These are phyloP conservation scores for Rhimphoctona megacephalus DNA, from an alignment of 2,888 invertebrate species.

Conservation along the genomic window DNA sequence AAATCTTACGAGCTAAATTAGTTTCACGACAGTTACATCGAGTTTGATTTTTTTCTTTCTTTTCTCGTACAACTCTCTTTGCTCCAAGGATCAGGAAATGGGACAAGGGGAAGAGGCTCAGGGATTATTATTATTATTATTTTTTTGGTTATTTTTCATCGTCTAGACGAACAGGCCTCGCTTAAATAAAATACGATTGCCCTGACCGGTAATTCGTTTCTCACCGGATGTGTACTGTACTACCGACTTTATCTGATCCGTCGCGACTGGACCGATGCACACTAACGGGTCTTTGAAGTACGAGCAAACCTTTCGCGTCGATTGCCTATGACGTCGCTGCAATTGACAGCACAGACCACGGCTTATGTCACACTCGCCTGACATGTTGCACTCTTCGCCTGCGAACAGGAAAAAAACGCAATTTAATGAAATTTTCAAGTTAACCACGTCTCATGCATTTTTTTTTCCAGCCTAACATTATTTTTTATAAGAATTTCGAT, in stretches of 20 bases:
- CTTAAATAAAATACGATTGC: conserved; percentile 81
- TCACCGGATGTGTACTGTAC: conserved; percentile 94
- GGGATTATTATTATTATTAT: neutral
- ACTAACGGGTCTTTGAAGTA: conserved; percentile 96
- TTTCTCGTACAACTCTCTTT: conserved; percentile 20
- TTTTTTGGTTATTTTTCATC: conserved; percentile 19
- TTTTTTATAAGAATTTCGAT: neutral
- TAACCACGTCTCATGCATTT: neutral
- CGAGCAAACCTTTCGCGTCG: conserved; percentile 94
- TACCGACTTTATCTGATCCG: conserved; percentile 89
- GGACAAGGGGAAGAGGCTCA: neutral
- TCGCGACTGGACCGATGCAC: conserved; percentile 94
- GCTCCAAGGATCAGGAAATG: neutral
- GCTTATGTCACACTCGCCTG: conserved; percentile 94
- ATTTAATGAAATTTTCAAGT: neutral
- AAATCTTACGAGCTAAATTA: conserved; percentile 44
- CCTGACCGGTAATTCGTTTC: conserved; percentile 89
- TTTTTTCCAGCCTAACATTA: neutral
- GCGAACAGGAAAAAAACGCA: conserved; percentile 38
- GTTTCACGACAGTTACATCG: conserved; percentile 63
- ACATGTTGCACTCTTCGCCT: conserved; percentile 93
- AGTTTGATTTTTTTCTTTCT: conserved; percentile 60
- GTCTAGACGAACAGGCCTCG: conserved; percentile 80
- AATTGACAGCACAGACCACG: conserved; percentile 95
- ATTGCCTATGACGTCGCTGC: conserved; percentile 93